Percentiles rank a stretch among this genome's conserved stretches.
These are phyloP conservation scores for Diorhabda carinulata DNA, from an alignment of 1,140 invertebrate genomes.

Conservation along the genomic window DNA sequence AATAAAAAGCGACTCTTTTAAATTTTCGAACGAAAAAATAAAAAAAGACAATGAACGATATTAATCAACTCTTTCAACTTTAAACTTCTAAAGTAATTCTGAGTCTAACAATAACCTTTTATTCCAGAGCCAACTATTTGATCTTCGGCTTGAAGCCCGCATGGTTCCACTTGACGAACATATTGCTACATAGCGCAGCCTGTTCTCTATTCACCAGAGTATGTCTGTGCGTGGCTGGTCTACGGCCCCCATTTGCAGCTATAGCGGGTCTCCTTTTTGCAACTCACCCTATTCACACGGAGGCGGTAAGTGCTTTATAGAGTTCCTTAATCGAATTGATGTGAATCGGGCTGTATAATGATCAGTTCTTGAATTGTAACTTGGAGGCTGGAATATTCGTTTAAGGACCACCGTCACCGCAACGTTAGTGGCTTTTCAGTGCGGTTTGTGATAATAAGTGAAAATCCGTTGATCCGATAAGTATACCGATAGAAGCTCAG, in stretches of 20 bases:
- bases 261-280: slow-evolving; percentile 75
- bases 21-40: too few species aligned
- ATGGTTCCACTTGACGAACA: slow-evolving; percentile 74
- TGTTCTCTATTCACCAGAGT: slow-evolving; percentile 68
- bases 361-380: background rate
- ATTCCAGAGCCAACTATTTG: slow-evolving; percentile 68
- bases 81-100: too few species aligned
- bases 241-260: slow-evolving; percentile 62
- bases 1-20: too few species aligned
- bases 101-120: background rate
- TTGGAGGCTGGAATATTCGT: background rate
- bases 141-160: slow-evolving; percentile 63
- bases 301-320: slow-evolving; percentile 65
- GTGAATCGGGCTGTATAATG: slow-evolving; percentile 10
- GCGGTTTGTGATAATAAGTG: too few species aligned
- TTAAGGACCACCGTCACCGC: background rate
- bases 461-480: too few species aligned
- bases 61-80: too few species aligned
- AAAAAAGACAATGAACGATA: too few species aligned
- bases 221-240: slow-evolving; percentile 59
- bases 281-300: slow-evolving; percentile 85
- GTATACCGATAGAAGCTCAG: too few species aligned
- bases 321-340: slow-evolving; percentile 7
- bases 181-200: slow-evolving; percentile 67
- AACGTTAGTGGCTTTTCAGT: too few species aligned